These are phyloP conservation scores for Balanococcus diminutus DNA, from an alignment of 2,888 invertebrate genomes.

Conservation along the genomic window DNA sequence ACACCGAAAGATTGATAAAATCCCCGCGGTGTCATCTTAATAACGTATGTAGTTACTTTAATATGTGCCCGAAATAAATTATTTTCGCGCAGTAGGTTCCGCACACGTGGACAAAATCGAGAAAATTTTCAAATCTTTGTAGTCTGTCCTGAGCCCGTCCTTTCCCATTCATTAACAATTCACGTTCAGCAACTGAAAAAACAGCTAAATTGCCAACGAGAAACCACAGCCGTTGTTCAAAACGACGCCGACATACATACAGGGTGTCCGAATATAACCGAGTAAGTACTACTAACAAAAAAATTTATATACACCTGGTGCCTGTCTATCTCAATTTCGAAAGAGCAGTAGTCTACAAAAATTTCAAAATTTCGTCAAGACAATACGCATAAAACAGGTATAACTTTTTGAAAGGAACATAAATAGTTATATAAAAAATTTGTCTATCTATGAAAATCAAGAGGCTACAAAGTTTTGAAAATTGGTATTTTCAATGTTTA, in stretches of 20 bases:
- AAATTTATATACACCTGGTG: too few species aligned
- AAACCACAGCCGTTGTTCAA: not conserved
- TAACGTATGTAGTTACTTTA: slow-evolving; percentile 9
- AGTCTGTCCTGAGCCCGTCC: not conserved
- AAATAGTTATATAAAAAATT: not conserved
- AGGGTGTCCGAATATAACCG: too few species aligned
- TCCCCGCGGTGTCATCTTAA: slow-evolving; percentile 17
- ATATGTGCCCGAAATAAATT: not conserved
- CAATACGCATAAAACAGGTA: too few species aligned
- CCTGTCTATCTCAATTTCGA: too few species aligned
- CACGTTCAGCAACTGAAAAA: not conserved
- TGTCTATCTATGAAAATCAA: too few species aligned
- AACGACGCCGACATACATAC: too few species aligned
- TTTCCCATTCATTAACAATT: not conserved
- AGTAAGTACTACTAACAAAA: too few species aligned
- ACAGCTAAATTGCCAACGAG: not conserved
- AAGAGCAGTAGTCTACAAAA: too few species aligned
- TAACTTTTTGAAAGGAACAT: too few species aligned
- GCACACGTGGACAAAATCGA: not conserved
- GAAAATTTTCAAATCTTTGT: not conserved
- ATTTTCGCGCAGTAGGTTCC: not conserved
- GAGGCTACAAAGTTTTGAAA: too few species aligned
- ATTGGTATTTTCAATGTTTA: too few species aligned
- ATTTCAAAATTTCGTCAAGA: too few species aligned
- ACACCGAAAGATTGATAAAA: slow-evolving; percentile 18